Evolutionary conservation across 2,113 vertebrate species (phyloP).

Genomic region (Sprattus sprattus): DNA sequence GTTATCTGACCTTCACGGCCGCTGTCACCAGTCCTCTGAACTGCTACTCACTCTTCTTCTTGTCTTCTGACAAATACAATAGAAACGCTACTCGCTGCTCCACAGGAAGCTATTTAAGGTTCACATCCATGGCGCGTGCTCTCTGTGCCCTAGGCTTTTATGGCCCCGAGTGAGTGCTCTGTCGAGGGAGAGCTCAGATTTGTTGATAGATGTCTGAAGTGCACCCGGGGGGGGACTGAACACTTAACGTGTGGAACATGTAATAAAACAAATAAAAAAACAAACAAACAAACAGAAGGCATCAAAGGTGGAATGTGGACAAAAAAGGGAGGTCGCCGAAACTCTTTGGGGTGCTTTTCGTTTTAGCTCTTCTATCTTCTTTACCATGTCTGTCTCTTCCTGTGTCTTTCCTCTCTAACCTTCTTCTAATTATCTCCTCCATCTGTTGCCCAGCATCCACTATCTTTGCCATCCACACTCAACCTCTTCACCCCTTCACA

Average conservation of each 20-base stretch:
- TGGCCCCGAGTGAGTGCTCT: slow-evolving; percentile 55
- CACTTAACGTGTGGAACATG: slow-evolving; percentile 62
- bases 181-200: slow-evolving; percentile 60
- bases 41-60: slow-evolving; percentile 55
- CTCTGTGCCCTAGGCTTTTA: slow-evolving; percentile 50
- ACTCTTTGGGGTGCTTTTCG: neutral
- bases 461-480: neutral
- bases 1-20: slow-evolving; percentile 31
- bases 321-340: neutral
- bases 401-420: slow-evolving; percentile 5
- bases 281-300: slow-evolving; percentile 31
- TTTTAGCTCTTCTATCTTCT: neutral
- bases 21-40: slow-evolving; percentile 37
- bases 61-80: slow-evolving; percentile 22
- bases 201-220: slow-evolving; percentile 61
- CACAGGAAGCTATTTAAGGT: slow-evolving; percentile 68
- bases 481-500: neutral
- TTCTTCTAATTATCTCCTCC: neutral
- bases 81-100: slow-evolving; percentile 45
- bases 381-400: slow-evolving; percentile 26
- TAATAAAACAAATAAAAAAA: slow-evolving; percentile 59
- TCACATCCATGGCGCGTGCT: slow-evolving; percentile 50
- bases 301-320: slow-evolving; percentile 50
- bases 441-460: neutral
- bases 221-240: slow-evolving; percentile 52